Percentiles rank a stretch among this genome's conserved stretches.
phyloP scores from a whole-genome alignment of 2,888 invertebrate species.

The Exocentrus adspersus region DNA sequence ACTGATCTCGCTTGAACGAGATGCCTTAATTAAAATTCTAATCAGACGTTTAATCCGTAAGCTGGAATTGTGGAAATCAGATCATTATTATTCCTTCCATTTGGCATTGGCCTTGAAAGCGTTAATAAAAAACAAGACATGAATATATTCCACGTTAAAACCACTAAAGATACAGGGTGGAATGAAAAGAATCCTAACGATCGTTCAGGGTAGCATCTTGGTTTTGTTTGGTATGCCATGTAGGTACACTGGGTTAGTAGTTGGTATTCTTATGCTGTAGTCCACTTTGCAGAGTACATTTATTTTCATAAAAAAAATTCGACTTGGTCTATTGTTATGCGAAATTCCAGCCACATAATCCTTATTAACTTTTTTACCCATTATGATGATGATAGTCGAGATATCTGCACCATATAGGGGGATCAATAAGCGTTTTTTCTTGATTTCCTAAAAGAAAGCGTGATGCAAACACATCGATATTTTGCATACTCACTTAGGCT shows the following conservation, averaged over 20 bases:
- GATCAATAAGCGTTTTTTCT: background rate
- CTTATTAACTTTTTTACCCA: constrained; percentile 2
- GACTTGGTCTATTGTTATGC: constrained; percentile 9
- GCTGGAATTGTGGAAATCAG: constrained; percentile 33
- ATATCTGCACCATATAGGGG: background rate
- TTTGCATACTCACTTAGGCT: background rate
- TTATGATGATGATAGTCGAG: background rate
- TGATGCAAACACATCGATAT: background rate
- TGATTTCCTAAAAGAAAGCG: background rate
- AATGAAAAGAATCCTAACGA: no score
- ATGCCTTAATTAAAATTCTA: constrained; percentile 22
- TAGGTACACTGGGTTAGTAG: constrained; percentile 11
- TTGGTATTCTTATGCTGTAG: constrained; percentile 11
- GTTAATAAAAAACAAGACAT: constrained; percentile 8
- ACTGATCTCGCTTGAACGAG: constrained; percentile 2
- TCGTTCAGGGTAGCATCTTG: no score
- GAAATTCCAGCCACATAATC: background rate
- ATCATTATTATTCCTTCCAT: constrained; percentile 29
- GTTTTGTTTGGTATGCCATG: no score
- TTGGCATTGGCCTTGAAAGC: constrained; percentile 35
- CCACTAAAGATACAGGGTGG: background rate
- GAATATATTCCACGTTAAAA: constrained; percentile 10
- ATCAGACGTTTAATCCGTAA: constrained; percentile 18
- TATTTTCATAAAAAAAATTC: constrained; percentile 12
- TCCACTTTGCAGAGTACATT: constrained; percentile 6